These are phyloP conservation scores for Baronia brevicornis DNA, from an alignment of 2,888 invertebrate genomes.

Conservation along the genomic window DNA sequence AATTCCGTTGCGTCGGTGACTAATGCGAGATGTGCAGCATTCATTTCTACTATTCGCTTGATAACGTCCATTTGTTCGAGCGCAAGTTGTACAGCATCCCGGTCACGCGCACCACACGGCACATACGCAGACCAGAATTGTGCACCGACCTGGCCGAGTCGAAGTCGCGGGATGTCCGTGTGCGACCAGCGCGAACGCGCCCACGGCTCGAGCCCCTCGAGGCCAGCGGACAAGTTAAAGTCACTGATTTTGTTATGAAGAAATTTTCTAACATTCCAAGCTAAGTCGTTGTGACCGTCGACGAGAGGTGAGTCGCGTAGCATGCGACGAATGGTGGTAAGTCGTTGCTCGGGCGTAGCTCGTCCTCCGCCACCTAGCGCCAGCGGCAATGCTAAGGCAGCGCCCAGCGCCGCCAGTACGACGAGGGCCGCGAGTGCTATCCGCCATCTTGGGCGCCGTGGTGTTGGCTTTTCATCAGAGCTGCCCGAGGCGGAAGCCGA, in stretches of 20 bases:
- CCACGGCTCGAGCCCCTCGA: conserved; percentile 86
- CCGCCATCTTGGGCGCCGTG: conserved; percentile 72
- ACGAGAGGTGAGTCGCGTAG: conserved; percentile 82
- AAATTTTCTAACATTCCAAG: conserved; percentile 93
- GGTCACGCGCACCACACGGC: conserved; percentile 87
- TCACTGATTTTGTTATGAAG: conserved; percentile 86
- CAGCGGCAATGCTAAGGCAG: conserved; percentile 76
- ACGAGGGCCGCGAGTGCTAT: conserved; percentile 76
- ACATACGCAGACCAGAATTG: conserved; percentile 95
- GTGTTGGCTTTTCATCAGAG: conserved; percentile 66
- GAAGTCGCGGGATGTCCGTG: conserved; percentile 91
- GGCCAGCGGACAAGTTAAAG: conserved; percentile 79
- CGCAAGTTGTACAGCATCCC: conserved; percentile 89
- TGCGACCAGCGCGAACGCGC: conserved; percentile 92
- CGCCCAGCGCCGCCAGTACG: conserved; percentile 74
- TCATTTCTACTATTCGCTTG: conserved; percentile 81
- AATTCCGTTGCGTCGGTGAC: conserved; percentile 83
- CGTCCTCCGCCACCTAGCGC: conserved; percentile 65
- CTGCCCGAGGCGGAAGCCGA: conserved; percentile 69
- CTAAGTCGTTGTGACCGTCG: conserved; percentile 90
- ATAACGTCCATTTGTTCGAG: conserved; percentile 92
- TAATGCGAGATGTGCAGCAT: conserved; percentile 82
- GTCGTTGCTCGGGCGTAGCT: conserved; percentile 77
- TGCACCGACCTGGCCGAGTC: conserved; percentile 89
- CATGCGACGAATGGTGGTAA: conserved; percentile 79